Conservation (phyloP, 1,140 invertebrate genomes). For the Bombus affinis region DNA sequence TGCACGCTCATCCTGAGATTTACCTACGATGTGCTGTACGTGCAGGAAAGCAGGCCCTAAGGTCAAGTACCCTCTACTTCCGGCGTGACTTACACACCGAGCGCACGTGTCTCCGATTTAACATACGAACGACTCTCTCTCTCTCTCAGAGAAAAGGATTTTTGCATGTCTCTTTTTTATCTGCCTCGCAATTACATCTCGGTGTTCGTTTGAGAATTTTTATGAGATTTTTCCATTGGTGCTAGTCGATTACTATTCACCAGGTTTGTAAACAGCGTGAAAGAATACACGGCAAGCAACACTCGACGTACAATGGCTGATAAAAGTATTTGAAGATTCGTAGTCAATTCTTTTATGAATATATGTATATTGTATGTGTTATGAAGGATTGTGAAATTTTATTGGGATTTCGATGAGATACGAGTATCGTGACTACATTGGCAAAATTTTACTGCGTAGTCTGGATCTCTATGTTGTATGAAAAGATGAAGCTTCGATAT, state of each 20-base stretch:
- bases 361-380: no score
- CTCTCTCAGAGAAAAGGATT: constrained; percentile 3
- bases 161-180: background rate
- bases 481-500: no score
- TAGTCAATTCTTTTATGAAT: background rate
- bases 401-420: no score
- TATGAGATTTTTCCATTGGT: background rate
- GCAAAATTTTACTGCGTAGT: no score
- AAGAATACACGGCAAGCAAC: background rate
- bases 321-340: background rate
- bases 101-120: constrained; percentile 29
- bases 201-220: background rate
- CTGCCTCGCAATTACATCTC: background rate
- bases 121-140: background rate
- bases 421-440: no score
- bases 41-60: constrained; percentile 36
- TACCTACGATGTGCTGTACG: background rate
- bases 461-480: no score
- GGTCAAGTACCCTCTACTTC: constrained; percentile 70
- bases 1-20: constrained; percentile 16
- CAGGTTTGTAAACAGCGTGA: background rate
- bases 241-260: background rate
- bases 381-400: background rate
- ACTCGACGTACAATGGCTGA: background rate
- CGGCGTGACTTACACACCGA: constrained; percentile 39